These are phyloP conservation scores for Antedon mediterranea DNA, from an alignment of 53 echinoderm and acorn worm species.

Conservation along the genomic window DNA sequence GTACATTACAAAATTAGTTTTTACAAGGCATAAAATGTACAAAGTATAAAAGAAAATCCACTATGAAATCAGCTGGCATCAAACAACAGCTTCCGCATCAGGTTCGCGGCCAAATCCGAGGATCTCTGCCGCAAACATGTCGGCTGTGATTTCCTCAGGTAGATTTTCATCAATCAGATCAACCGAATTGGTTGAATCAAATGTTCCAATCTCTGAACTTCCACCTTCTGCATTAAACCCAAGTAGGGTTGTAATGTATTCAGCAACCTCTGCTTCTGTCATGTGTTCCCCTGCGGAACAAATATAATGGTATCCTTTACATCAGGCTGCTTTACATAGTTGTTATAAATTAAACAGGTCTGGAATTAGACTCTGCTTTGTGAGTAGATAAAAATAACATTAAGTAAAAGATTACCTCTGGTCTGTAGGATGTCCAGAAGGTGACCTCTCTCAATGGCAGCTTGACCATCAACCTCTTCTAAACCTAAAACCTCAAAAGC, in stretches of 20 bases:
- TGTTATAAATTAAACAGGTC: no score
- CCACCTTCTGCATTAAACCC: constrained; percentile 96
- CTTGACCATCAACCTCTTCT: constrained; percentile 36
- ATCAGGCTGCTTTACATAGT: no score
- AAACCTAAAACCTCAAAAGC: constrained; percentile 90
- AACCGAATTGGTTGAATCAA: constrained; percentile 33
- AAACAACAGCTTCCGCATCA: constrained; percentile 14
- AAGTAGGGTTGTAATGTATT: constrained; percentile 87
- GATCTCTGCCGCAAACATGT: constrained; percentile 77
- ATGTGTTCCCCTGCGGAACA: constrained; percentile 92
- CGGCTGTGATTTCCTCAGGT: constrained; percentile 74
- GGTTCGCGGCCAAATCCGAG: constrained; percentile 61
- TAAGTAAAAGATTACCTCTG: constrained; percentile 34
- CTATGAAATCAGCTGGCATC: neutral
- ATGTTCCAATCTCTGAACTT: constrained; percentile 89
- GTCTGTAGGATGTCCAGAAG: constrained; percentile 79
- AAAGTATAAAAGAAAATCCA: neutral
- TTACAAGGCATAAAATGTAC: neutral
- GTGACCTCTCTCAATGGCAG: constrained; percentile 84
- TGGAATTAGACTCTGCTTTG: no score
- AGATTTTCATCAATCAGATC: constrained; percentile 72
- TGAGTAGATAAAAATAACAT: no score
- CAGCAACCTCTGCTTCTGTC: constrained; percentile 77
- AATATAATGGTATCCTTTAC: no score
- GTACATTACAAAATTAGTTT: neutral